Evolutionary conservation across 2,888 invertebrate species (phyloP).

Genomic region (Thymelicus acteon): DNA sequence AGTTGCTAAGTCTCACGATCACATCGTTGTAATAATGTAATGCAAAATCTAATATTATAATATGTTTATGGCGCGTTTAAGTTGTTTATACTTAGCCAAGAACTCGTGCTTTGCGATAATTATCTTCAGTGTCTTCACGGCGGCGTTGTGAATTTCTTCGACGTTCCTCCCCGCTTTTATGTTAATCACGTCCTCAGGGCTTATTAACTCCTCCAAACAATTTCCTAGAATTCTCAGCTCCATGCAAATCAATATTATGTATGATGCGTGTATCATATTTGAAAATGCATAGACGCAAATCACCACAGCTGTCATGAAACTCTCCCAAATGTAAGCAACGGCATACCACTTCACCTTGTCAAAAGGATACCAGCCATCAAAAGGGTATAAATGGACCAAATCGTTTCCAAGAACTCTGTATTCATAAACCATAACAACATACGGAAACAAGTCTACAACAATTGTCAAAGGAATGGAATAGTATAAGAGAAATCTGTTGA

Average conservation of each 20-base stretch:
- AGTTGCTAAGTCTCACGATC: slow-evolving; percentile 16
- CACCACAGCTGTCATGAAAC: slow-evolving; percentile 65
- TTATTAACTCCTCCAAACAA: slow-evolving; percentile 57
- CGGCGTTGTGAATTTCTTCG: slow-evolving; percentile 48
- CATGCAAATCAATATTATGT: slow-evolving; percentile 66
- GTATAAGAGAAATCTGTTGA: slow-evolving; percentile 59
- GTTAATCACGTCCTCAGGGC: slow-evolving; percentile 51
- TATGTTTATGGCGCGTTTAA: slow-evolving; percentile 25
- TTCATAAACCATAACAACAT: slow-evolving; percentile 65
- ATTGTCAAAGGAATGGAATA: slow-evolving; percentile 56
- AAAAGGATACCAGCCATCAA: slow-evolving; percentile 76
- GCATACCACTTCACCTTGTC: slow-evolving; percentile 69
- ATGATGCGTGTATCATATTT: slow-evolving; percentile 62
- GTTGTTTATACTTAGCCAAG: slow-evolving; percentile 57
- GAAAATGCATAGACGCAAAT: slow-evolving; percentile 59
- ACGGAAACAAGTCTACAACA: slow-evolving; percentile 64
- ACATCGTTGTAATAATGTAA: slow-evolving; percentile 11
- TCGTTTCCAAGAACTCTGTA: slow-evolving; percentile 53
- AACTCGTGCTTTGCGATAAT: slow-evolving; percentile 61
- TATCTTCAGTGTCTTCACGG: slow-evolving; percentile 56
- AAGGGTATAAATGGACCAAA: slow-evolving; percentile 61
- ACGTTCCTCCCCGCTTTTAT: slow-evolving; percentile 45
- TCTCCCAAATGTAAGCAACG: slow-evolving; percentile 67
- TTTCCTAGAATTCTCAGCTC: slow-evolving; percentile 65
- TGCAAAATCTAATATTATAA: slow-evolving; percentile 8